Percentiles rank a stretch among this genome's conserved stretches.
These are phyloP conservation scores for Gobionotothen gibberifrons DNA, from an alignment of 2,797 vertebrate genomes.

Conservation along the genomic window DNA sequence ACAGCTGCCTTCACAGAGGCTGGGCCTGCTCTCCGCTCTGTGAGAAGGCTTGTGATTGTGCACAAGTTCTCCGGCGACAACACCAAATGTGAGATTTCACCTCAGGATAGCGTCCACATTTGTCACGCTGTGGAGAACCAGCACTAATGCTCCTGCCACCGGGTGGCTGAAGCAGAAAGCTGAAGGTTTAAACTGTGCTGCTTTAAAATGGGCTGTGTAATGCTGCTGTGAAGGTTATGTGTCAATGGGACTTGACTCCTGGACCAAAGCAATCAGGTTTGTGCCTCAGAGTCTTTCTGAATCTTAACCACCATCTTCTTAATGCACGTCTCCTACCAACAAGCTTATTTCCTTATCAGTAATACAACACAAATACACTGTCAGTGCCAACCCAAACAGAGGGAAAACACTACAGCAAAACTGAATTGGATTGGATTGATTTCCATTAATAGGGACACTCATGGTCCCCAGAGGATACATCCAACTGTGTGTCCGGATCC, in stretches of 20 bases:
- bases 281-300: conserved; percentile 6
- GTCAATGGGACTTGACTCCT: conserved; percentile 18
- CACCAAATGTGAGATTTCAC: conserved; percentile 53
- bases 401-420: not conserved
- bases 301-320: not conserved
- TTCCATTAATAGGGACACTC: not conserved
- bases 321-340: not conserved
- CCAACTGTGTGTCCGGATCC: not conserved
- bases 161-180: conserved; percentile 14
- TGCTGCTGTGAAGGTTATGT: conserved; percentile 9
- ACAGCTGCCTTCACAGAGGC: conserved; percentile 61
- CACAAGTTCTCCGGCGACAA: conserved; percentile 3
- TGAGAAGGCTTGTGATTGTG: conserved; percentile 29
- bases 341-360: conserved; percentile 1
- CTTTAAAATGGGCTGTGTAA: conserved; percentile 25
- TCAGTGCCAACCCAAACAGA: not conserved
- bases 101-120: conserved; percentile 42
- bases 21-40: conserved; percentile 32
- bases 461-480: not conserved
- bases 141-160: conserved; percentile 3
- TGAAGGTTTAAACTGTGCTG: conserved; percentile 38
- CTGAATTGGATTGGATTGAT: too few relatives aligned
- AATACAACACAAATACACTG: not conserved
- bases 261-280: not conserved
- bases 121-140: conserved; percentile 32